Conservation (phyloP, 1,140 invertebrate species). For the Solenopsis fugax region DNA sequence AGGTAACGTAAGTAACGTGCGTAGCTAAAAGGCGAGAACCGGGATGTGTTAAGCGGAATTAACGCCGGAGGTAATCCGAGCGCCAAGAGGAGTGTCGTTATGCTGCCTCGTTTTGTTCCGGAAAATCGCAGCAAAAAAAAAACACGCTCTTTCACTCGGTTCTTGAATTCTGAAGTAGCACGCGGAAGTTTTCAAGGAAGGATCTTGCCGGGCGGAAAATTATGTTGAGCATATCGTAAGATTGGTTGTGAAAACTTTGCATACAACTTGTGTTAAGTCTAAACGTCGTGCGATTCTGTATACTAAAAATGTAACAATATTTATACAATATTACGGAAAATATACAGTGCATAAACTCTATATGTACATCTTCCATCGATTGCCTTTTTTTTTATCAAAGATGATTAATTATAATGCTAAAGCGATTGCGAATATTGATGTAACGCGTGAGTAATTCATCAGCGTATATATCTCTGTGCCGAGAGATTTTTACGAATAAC, state of each 20-base stretch:
- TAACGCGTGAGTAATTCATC: background rate
- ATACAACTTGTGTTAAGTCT: background rate
- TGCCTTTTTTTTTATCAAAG: no score
- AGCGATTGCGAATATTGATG: background rate
- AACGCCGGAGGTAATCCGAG: slow-evolving; percentile 68
- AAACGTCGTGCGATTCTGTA: background rate
- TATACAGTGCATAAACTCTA: background rate
- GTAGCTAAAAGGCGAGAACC: slow-evolving; percentile 68
- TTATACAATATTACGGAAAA: background rate
- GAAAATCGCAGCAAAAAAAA: slow-evolving; percentile 64
- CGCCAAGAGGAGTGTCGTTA: slow-evolving; percentile 5
- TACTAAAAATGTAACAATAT: background rate
- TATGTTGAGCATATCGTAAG: background rate
- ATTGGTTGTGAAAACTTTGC: background rate
- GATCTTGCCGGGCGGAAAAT: slow-evolving; percentile 3
- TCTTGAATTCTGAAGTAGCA: slow-evolving; percentile 24
- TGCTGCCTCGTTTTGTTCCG: slow-evolving; percentile 60
- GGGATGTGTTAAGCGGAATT: slow-evolving; percentile 71
- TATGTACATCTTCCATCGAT: background rate
- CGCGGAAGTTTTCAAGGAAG: background rate
- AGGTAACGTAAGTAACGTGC: slow-evolving; percentile 71
- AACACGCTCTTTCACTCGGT: slow-evolving; percentile 21
- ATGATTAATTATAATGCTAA: background rate
- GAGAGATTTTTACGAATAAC: background rate
- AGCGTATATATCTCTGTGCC: background rate